A percentile compares a stretch with the other conserved stretches of the same genome.
Evolutionary conservation across 1,140 invertebrate species (phyloP).

Genomic region (Littorina saxatilis): DNA sequence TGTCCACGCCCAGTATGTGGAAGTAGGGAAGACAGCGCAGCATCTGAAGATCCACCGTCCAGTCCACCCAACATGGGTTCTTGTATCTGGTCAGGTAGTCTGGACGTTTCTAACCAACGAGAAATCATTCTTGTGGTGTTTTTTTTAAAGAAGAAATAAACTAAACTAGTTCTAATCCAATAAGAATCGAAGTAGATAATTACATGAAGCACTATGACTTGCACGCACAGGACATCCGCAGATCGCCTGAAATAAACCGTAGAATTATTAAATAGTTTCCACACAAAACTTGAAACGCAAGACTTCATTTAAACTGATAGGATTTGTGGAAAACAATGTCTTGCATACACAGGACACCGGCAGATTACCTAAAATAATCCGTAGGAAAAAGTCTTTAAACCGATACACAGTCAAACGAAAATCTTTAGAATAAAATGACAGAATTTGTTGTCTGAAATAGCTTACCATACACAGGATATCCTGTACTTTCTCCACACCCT

Average conservation of each 20-base stretch:
- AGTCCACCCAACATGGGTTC: conserved; percentile 64
- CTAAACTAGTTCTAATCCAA: not conserved
- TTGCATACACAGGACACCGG: not conserved
- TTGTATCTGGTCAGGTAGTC: conserved; percentile 52
- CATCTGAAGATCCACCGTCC: not conserved
- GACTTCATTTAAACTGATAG: not conserved
- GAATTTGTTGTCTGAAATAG: not conserved
- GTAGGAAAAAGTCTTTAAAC: not conserved
- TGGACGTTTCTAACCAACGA: conserved; percentile 46
- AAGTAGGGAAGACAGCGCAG: conserved; percentile 65
- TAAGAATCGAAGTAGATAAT: not conserved
- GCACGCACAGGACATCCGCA: no score
- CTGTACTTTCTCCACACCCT: not conserved
- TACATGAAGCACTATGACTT: not conserved
- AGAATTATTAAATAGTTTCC: no score
- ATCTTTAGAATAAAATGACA: not conserved
- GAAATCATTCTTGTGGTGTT: not conserved
- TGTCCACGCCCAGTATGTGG: conserved; percentile 65
- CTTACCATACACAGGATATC: conserved; percentile 24
- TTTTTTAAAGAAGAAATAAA: not conserved
- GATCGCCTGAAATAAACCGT: not conserved
- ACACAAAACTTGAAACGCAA: not conserved
- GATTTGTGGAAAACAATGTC: not conserved
- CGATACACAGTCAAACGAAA: no score
- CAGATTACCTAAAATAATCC: not conserved